phyloP scores from a whole-genome alignment of 2,797 vertebrate genomes.

The Enteromius treurensis region DNA sequence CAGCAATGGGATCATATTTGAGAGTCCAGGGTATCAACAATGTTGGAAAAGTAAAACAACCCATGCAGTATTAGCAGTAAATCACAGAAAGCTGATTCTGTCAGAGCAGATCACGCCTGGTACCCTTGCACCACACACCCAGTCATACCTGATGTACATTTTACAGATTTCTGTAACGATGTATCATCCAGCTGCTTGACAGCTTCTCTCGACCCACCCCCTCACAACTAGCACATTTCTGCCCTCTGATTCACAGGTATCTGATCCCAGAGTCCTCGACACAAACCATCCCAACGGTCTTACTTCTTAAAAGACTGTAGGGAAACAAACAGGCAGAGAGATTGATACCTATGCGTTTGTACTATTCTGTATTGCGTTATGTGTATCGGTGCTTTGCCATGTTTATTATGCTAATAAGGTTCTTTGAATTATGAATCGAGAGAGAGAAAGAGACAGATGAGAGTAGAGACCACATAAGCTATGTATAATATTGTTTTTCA shows the following conservation, averaged over 20 bases:
- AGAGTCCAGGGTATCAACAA: neutral
- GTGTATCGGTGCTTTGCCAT: neutral
- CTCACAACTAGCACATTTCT: neutral
- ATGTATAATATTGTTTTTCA: slow-evolving; percentile 21
- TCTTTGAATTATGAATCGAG: slow-evolving; percentile 6
- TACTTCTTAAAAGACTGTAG: slow-evolving; percentile 21
- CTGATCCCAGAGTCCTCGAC: neutral
- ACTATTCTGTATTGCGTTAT: neutral
- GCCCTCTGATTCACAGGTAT: slow-evolving; percentile 29
- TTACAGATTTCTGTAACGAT: slow-evolving; percentile 51
- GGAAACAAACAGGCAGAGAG: slow-evolving; percentile 7
- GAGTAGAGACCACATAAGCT: neutral
- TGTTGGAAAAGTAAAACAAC: neutral
- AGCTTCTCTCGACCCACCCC: slow-evolving; percentile 8
- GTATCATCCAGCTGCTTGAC: slow-evolving; percentile 26
- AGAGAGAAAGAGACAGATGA: neutral
- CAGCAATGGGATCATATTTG: neutral
- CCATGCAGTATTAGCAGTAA: neutral
- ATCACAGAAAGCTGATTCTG: neutral
- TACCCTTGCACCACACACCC: neutral
- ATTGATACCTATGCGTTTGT: neutral
- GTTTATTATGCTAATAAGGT: slow-evolving; percentile 7
- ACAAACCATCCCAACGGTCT: neutral
- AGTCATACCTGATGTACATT: slow-evolving; percentile 17
- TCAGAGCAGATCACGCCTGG: neutral